phyloP scores from a whole-genome alignment of 2,797 vertebrate genomes.

The Rhincodon typus region DNA sequence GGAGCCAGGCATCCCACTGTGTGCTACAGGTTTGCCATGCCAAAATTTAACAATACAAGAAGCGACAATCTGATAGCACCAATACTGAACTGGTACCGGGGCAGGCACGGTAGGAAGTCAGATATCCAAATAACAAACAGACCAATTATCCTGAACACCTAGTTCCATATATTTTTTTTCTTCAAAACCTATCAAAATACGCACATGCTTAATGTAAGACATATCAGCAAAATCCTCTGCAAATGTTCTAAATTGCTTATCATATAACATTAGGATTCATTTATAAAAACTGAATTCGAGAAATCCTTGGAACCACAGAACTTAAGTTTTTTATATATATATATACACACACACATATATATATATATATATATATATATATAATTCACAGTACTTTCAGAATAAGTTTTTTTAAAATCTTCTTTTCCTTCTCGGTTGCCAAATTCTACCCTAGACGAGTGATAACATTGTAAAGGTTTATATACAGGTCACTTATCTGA shows the following conservation, averaged over 20 bases:
- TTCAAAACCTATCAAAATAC: slow-evolving; percentile 31
- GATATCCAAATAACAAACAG: slow-evolving; percentile 6
- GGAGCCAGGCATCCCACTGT: slow-evolving; percentile 16
- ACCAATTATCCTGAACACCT: slow-evolving; percentile 10
- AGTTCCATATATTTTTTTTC: slow-evolving; percentile 10
- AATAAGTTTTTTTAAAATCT: slow-evolving; percentile 17
- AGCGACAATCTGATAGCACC: slow-evolving; percentile 6
- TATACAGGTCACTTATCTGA: slow-evolving; percentile 4
- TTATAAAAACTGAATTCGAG: slow-evolving; percentile 30
- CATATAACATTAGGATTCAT: slow-evolving; percentile 33
- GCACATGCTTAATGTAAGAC: slow-evolving; percentile 31
- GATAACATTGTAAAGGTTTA: slow-evolving; percentile 27
- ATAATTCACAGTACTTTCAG: slow-evolving; percentile 36
- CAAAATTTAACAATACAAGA: background rate
- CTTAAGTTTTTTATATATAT: slow-evolving; percentile 30
- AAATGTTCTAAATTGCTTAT: slow-evolving; percentile 32
- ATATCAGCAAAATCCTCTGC: slow-evolving; percentile 32
- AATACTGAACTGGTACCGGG: slow-evolving; percentile 32
- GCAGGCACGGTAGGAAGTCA: slow-evolving; percentile 26
- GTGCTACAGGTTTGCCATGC: slow-evolving; percentile 14
- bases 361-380: slow-evolving; percentile 37
- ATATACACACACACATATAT: slow-evolving; percentile 36
- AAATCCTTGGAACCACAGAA: slow-evolving; percentile 31
- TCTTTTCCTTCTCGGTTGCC: slow-evolving; percentile 20
- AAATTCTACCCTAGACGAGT: slow-evolving; percentile 22